These are phyloP conservation scores for Syritta pipiens DNA, from an alignment of 2,888 invertebrate species.

Conservation along the genomic window DNA sequence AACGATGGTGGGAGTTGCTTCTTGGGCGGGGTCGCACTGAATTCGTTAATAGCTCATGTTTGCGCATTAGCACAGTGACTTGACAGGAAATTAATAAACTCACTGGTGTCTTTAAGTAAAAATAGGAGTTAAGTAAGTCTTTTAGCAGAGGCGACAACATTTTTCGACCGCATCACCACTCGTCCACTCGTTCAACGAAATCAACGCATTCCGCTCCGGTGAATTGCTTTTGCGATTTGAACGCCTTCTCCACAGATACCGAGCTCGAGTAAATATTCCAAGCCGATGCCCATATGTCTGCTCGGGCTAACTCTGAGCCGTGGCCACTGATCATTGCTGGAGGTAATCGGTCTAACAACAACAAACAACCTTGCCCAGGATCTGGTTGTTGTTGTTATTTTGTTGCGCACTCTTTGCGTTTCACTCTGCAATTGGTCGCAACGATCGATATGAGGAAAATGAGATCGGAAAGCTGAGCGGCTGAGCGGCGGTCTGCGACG, in stretches of 20 bases:
- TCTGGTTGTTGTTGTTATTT: constrained; percentile 13
- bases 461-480: constrained; percentile 40
- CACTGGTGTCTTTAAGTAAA: too few relatives aligned
- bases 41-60: too few relatives aligned
- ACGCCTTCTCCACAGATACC: constrained; percentile 52
- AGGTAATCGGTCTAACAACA: constrained; percentile 59
- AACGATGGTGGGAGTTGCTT: too few relatives aligned
- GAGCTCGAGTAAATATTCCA: constrained; percentile 54
- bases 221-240: constrained; percentile 50
- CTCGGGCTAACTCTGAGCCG: constrained; percentile 27
- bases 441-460: constrained; percentile 57
- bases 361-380: constrained; percentile 62
- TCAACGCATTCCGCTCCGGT: constrained; percentile 12
- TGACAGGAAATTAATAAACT: too few relatives aligned
- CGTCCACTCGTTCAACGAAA: too few relatives aligned
- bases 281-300: constrained; percentile 65
- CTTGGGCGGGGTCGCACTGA: too few relatives aligned
- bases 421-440: constrained; percentile 59
- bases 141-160: too few relatives aligned
- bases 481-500: background rate
- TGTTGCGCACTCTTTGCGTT: background rate
- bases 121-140: too few relatives aligned
- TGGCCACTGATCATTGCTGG: constrained; percentile 27
- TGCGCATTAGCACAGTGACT: too few relatives aligned
- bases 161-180: too few relatives aligned